phyloP scores from a whole-genome alignment of 2,888 invertebrate genomes.

The Cheilosia soror region DNA sequence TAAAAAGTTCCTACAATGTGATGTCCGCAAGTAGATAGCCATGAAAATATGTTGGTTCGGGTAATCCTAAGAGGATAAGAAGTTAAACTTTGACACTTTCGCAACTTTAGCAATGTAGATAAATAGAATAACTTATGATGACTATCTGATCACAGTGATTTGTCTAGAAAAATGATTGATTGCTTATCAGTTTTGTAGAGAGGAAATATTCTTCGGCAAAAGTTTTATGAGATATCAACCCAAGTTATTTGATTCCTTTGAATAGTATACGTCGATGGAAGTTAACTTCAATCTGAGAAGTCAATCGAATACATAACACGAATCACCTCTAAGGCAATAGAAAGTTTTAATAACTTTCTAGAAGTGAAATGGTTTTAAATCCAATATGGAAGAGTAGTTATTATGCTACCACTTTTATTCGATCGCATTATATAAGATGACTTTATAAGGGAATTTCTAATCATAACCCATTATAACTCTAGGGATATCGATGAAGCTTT shows the following conservation, averaged over 20 bases:
- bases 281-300: constrained; percentile 4
- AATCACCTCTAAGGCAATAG: not conserved
- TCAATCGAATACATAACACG: not conserved
- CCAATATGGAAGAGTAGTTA: too few species aligned
- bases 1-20: too few species aligned
- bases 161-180: constrained; percentile 28
- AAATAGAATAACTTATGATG: constrained; percentile 27
- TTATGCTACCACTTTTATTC: too few species aligned
- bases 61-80: not conserved
- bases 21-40: not conserved
- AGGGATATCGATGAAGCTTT: too few species aligned
- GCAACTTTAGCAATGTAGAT: constrained; percentile 8
- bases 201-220: constrained; percentile 3
- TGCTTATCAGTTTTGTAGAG: not conserved
- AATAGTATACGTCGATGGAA: not conserved
- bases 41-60: not conserved
- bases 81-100: constrained; percentile 4
- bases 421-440: too few species aligned
- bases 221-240: not conserved
- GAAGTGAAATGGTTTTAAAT: not conserved
- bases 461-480: too few species aligned
- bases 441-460: too few species aligned
- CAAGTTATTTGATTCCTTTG: not conserved
- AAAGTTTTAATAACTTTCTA: constrained; percentile 9
- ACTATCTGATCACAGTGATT: constrained; percentile 34